Evolutionary conservation across 2,888 invertebrate genomes (phyloP).

Genomic region (Hirtodrosophila trivittata): DNA sequence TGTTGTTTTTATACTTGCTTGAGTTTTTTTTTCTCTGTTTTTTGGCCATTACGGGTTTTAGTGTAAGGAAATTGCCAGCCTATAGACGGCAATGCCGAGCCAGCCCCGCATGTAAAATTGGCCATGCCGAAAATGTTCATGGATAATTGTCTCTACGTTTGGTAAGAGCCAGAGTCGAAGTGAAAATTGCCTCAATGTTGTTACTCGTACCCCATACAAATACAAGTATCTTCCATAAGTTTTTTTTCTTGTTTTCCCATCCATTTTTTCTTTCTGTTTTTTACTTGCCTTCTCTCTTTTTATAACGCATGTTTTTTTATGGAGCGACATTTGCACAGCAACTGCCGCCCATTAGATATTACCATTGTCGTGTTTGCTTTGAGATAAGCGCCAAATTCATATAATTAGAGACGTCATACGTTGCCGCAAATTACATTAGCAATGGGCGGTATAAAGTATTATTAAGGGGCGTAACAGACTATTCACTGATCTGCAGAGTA

Average conservation of each 20-base stretch:
- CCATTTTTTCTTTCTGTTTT: not conserved
- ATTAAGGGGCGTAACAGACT: not conserved
- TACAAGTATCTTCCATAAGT: conserved; percentile 20
- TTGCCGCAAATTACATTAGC: conserved; percentile 66
- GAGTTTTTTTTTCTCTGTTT: conserved; percentile 12
- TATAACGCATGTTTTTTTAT: conserved; percentile 42
- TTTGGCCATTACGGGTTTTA: conserved; percentile 55
- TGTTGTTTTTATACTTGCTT: conserved; percentile 13
- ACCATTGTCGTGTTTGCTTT: conserved; percentile 61
- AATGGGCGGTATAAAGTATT: conserved; percentile 17
- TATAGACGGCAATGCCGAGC: conserved; percentile 20
- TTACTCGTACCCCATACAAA: conserved; percentile 5
- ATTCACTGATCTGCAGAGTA: not conserved
- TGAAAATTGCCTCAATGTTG: conserved; percentile 60
- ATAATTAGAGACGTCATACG: conserved; percentile 74
- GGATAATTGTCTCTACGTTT: conserved; percentile 69
- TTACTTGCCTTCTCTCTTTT: conserved; percentile 26
- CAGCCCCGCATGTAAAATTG: conserved; percentile 39
- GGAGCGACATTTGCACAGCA: conserved; percentile 43
- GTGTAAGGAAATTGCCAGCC: conserved; percentile 62
- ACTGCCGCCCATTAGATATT: conserved; percentile 63
- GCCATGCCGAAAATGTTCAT: conserved; percentile 57
- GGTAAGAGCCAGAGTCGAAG: conserved; percentile 48
- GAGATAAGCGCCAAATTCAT: conserved; percentile 75
- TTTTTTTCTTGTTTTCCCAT: conserved; percentile 17